phyloP scores from a whole-genome alignment of 2,797 vertebrate species.

The Aythya fuligula region DNA sequence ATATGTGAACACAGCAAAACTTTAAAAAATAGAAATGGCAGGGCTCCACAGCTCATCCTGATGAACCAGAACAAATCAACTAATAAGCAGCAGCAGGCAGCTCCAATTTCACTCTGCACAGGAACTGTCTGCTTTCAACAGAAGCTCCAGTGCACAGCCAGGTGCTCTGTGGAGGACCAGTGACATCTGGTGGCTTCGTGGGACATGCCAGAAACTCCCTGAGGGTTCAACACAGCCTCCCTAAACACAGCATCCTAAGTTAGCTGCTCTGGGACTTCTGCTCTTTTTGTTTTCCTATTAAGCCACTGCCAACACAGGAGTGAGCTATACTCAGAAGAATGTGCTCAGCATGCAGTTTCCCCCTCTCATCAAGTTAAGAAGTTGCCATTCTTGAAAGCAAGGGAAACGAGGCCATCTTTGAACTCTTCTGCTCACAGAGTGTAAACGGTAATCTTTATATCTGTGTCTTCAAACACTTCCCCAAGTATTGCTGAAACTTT shows the following conservation, averaged over 20 bases:
- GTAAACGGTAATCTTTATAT: slow-evolving; percentile 90
- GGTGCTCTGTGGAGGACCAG: background rate
- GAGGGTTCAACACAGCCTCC: background rate
- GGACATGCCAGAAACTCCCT: background rate
- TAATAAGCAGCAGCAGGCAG: background rate
- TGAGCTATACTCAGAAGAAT: background rate
- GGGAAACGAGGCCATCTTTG: background rate
- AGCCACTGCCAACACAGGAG: background rate
- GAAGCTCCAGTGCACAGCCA: background rate
- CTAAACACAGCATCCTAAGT: background rate
- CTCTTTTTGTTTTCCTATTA: background rate
- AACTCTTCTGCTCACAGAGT: slow-evolving; percentile 75
- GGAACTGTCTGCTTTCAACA: background rate
- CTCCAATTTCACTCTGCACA: background rate
- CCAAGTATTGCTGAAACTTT: slow-evolving; percentile 87
- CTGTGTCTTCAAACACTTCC: slow-evolving; percentile 85
- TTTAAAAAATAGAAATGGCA: background rate
- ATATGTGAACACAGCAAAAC: background rate
- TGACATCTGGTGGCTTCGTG: slow-evolving; percentile 42
- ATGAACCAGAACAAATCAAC: background rate
- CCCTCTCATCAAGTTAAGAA: background rate
- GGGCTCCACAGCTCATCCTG: background rate
- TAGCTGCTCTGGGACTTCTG: background rate
- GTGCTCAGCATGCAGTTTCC: background rate
- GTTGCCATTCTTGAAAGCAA: background rate